phyloP scores from a whole-genome alignment of 1,140 invertebrate species.

The Drosophila tropicalis region DNA sequence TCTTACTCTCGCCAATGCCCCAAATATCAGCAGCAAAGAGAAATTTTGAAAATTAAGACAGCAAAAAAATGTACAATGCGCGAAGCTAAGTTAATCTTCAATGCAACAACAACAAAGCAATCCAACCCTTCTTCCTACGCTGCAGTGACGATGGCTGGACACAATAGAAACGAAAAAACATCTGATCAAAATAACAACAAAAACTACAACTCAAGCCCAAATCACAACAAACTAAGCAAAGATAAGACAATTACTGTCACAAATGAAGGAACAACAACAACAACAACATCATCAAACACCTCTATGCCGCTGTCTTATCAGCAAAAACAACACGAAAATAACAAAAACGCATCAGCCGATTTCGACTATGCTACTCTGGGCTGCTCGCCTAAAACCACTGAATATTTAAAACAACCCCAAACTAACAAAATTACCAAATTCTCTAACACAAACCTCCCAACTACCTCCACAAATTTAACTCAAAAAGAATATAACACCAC shows the following conservation, averaged over 20 bases:
- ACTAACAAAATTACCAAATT: neutral
- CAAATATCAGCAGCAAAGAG: constrained; percentile 17
- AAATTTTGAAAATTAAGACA: too few species aligned
- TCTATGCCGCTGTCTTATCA: constrained; percentile 8
- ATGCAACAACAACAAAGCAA: too few species aligned
- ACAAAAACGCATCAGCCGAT: too few species aligned
- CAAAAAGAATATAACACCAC: constrained; percentile 6
- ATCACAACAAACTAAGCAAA: constrained; percentile 18
- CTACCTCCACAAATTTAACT: neutral
- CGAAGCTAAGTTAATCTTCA: too few species aligned
- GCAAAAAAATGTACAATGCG: too few species aligned
- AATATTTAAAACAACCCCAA: neutral
- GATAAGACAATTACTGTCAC: constrained; percentile 6
- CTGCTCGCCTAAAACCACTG: neutral
- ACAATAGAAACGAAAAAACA: too few species aligned
- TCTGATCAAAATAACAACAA: too few species aligned
- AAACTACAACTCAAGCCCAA: constrained; percentile 8
- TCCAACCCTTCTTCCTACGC: too few species aligned
- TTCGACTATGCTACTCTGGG: too few species aligned
- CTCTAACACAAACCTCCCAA: constrained; percentile 2
- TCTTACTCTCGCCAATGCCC: constrained; percentile 12
- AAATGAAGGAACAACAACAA: constrained; percentile 3
- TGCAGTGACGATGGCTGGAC: too few species aligned
- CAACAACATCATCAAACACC: neutral
- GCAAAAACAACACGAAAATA: neutral